Base-by-base conservation (phyloP, 1,140 invertebrate species). In the Brachionus paranguensis region DNA sequence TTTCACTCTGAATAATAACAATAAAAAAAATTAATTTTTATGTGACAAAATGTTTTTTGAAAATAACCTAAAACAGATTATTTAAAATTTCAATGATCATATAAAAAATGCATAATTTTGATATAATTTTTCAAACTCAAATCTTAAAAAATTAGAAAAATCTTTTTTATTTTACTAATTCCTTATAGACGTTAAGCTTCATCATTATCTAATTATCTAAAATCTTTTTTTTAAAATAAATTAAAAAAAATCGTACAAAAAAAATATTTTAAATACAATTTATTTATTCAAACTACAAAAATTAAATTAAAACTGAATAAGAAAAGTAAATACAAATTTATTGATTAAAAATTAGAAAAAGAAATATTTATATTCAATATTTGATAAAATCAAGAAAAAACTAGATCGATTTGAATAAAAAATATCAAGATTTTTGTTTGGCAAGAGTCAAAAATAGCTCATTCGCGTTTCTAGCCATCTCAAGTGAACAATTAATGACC, bases 301-400 rank as follows among this genome's bases (percentile, higher is more conserved):
- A 68, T 41, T 68, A 79, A 55, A 55, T 64, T 79, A 79, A 64
- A 64, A 53, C n/a, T 33, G 78, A 79, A 79, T 79, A n/a, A 79
- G 20, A 43, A 79, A 55, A 79, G 24, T 37, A 64, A 43, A 78
- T 50, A 78, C 74, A 78, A 78, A 55, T 45, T 47, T 78, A 78
- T 50, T 78, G 29, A 68, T 60, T 60, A 60, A 60, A 60, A 60
- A 60, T 60, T 60, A 17, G 47, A 53, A 7, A 53, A 53, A 53
- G 7, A n/a, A 60, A 10, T 20, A 20, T 17, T 60, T 20, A 47
- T 47, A 47, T 12, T 60, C 17, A 24, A 24, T 60, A 60, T 27
- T 78, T 43, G 7, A 78, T 29, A 78, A 12, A 78, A 27, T 20
- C 8, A 43, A 78, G 14, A 47, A 14, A 76, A 76, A 50, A 53